Base-by-base conservation (phyloP, 2,113 vertebrate genomes). In the Setophaga coronata region DNA sequence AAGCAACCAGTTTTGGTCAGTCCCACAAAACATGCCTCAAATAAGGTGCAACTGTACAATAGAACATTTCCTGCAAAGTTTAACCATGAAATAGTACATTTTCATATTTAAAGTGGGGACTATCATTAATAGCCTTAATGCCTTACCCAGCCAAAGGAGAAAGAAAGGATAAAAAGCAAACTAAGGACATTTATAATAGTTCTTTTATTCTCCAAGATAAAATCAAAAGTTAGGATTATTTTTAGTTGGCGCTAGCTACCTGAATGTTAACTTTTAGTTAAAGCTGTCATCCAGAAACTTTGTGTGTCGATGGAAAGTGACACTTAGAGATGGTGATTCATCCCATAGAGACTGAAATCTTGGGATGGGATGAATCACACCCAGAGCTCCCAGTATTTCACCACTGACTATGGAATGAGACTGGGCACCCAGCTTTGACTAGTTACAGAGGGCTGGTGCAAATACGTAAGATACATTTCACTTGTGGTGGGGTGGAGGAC, bases 1-100 rank as follows among this genome's bases (percentile, higher is more conserved):
- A 94, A 78, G 61, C 83, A 91, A 84, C 51, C 56, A 87, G 87
- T 91, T 96, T 93, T 89, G 95, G 93, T 95, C 93, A 95, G 77
- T 84, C 60, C 65, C 57, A 89, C 81, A 93, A 95, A 95, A 97
- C 65, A 94, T 48, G 17, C n/a, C 61, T 95, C 40, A 89, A 89
- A 95, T 83, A 87, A 89, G 19, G 87, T 92, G 18, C 4, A 6
- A 78, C 16, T 65, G 28, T 89, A 93, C 72, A 84, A 92, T 82
- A 81, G 69, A 91, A 71, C 25, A 71, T 84, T 89, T 95, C 43
- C 73, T 94, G 65, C 70, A 56, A 91, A 87, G 69, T 74, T 95
- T 67, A 95, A 91, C 51, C 13, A 50, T 54, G 56, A 92, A 92
- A 62, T 67, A 74, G 36, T 60, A 33, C 25, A 76, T 93, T 85